These are phyloP conservation scores for Diphyllodes magnificus DNA, from an alignment of 2,113 vertebrate species.

Conservation along the genomic window DNA sequence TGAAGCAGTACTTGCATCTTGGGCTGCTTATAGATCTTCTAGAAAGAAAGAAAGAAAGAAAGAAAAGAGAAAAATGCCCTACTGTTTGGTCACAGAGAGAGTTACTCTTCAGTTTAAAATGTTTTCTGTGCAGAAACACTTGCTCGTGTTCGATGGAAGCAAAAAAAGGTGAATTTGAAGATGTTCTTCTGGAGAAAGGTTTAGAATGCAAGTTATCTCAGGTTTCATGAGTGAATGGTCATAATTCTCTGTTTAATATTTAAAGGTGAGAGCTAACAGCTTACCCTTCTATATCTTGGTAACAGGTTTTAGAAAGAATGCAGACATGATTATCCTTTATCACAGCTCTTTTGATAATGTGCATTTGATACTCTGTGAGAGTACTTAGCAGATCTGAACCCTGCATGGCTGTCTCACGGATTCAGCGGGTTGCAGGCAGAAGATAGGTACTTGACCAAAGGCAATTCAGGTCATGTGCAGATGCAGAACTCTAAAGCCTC, in stretches of 20 bases:
- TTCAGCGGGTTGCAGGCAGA: neutral
- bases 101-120: neutral
- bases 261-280: neutral
- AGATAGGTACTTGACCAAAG: neutral
- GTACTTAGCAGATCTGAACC: neutral
- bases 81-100: neutral
- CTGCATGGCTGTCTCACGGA: neutral
- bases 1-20: neutral
- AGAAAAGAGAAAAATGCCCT: neutral
- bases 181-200: neutral
- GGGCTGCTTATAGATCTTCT: neutral
- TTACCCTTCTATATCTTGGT: neutral
- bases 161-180: neutral
- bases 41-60: rapidly evolving
- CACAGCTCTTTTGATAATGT: neutral
- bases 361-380: neutral
- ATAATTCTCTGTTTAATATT: neutral
- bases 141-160: neutral
- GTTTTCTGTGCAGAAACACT: neutral
- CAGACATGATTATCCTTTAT: neutral
- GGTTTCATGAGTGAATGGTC: neutral
- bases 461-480: neutral
- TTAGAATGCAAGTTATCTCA: neutral
- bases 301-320: neutral
- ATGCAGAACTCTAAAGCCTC: neutral